A percentile compares a stretch with the other conserved stretches of the same genome.
phyloP scores from a whole-genome alignment of 2,888 invertebrate species.

The Megastigmus dorsalis region DNA sequence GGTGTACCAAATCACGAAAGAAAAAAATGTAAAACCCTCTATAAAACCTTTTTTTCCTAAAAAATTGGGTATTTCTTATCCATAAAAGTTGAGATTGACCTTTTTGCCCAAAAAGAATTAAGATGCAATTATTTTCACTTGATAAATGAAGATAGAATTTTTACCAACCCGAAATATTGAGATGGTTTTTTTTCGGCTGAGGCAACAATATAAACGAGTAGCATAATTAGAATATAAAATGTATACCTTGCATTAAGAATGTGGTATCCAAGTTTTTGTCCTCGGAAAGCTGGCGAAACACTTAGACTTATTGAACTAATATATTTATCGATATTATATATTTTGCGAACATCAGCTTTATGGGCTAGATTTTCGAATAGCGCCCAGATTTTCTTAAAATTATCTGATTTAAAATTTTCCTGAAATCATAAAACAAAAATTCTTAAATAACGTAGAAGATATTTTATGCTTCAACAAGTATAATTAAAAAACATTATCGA shows the following conservation, averaged over 20 bases:
- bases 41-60: too few relatives aligned
- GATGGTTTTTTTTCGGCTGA: too few relatives aligned
- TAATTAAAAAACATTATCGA: neutral
- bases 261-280: constrained; percentile 66
- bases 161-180: too few relatives aligned
- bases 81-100: too few relatives aligned
- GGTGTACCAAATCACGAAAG: too few relatives aligned
- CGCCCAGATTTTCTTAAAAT: constrained; percentile 39
- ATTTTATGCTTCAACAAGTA: constrained; percentile 4
- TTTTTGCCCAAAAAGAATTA: too few relatives aligned
- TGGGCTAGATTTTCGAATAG: constrained; percentile 17
- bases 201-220: too few relatives aligned
- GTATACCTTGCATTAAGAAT: constrained; percentile 64
- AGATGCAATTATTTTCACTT: too few relatives aligned
- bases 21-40: too few relatives aligned
- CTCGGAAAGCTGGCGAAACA: constrained; percentile 67
- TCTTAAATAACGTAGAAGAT: neutral
- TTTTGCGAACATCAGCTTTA: constrained; percentile 44
- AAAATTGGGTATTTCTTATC: too few relatives aligned
- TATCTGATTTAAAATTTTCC: constrained; percentile 38
- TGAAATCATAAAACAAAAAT: constrained; percentile 5
- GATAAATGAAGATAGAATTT: too few relatives aligned
- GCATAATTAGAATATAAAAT: too few relatives aligned
- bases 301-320: constrained; percentile 68
- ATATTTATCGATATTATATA: constrained; percentile 64